Evolutionary conservation across 2,113 vertebrate genomes (phyloP).

Genomic region (Riparia riparia): DNA sequence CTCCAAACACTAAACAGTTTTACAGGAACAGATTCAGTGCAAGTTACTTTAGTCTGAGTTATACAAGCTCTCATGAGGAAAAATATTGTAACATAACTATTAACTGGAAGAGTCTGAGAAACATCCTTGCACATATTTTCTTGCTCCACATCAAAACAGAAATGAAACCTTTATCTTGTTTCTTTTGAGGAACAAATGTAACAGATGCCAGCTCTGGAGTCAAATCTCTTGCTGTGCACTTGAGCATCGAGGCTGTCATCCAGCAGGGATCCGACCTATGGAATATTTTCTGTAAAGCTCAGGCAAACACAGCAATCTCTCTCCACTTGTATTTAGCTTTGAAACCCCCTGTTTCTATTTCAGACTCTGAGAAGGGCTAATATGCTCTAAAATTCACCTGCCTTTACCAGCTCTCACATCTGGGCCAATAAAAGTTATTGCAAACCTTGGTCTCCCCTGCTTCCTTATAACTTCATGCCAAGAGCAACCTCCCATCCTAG

Average conservation of each 20-base stretch:
- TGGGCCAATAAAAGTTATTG: background rate
- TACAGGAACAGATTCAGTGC: background rate
- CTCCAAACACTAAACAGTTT: background rate
- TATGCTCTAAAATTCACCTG: background rate
- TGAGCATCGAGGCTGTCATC: background rate
- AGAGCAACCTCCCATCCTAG: background rate
- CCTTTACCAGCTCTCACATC: background rate
- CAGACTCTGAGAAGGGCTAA: background rate
- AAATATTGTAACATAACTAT: background rate
- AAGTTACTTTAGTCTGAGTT: background rate
- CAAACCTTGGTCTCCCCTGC: background rate
- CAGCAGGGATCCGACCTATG: background rate
- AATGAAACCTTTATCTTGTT: background rate
- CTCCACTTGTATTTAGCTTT: background rate
- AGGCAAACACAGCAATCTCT: background rate
- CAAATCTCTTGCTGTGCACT: background rate
- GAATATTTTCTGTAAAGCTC: background rate
- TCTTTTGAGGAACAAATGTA: background rate
- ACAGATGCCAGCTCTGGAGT: background rate
- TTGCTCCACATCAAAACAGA: background rate
- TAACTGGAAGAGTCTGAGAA: background rate
- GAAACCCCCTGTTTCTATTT: background rate
- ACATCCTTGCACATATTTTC: background rate
- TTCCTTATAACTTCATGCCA: background rate
- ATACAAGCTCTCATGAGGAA: background rate